A percentile compares a stretch with the other conserved stretches of the same genome.
phyloP scores from a whole-genome alignment of 2,113 vertebrate genomes.

The Bos indicus region DNA sequence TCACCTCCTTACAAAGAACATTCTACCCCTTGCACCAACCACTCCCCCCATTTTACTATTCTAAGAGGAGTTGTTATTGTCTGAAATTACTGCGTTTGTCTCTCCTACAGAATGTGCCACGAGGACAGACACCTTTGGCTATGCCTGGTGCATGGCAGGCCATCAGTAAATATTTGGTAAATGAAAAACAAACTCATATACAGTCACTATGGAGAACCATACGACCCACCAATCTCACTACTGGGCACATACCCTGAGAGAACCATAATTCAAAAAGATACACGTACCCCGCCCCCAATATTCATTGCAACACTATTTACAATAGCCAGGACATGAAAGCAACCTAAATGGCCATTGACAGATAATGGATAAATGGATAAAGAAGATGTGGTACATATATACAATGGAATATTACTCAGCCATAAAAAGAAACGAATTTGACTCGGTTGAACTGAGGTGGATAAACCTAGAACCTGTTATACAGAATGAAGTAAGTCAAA shows the following conservation, averaged over 20 bases:
- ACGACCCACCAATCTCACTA: not conserved
- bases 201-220: not conserved
- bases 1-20: constrained; percentile 7
- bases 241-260: not conserved
- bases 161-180: not conserved
- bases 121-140: not conserved
- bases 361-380: not conserved
- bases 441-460: not conserved
- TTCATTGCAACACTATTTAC: not conserved
- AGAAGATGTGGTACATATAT: not conserved
- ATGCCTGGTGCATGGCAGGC: not conserved
- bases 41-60: not conserved
- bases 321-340: not conserved
- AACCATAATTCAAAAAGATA: not conserved
- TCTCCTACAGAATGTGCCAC: not conserved
- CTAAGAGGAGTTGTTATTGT: not conserved
- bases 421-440: not conserved
- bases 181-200: not conserved
- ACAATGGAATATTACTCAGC: not conserved
- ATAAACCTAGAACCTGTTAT: not conserved
- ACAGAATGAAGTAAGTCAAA: not conserved
- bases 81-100: not conserved
- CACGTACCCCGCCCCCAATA: not conserved
- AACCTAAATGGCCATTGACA: not conserved
- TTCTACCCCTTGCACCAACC: not conserved